Conservation (phyloP, 2,797 vertebrate genomes). For the Tenualosa thibaudeaui region DNA sequence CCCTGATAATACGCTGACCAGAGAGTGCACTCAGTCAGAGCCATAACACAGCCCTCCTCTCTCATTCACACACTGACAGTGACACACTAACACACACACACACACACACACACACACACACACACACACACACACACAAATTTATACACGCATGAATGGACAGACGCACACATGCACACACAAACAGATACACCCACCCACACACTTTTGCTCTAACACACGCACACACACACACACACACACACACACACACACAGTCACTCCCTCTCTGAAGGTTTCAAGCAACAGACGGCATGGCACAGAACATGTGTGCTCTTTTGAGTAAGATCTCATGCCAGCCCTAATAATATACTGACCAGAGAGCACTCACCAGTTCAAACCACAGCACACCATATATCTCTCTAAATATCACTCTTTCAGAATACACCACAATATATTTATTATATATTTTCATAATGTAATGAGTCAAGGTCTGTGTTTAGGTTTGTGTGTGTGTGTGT, state of each 20-base stretch:
- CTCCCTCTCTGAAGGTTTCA: background rate
- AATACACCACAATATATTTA: background rate
- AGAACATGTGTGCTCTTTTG: conserved; percentile 39
- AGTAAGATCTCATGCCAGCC: conserved; percentile 42
- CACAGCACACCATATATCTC: conserved; percentile 49
- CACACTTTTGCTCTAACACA: background rate
- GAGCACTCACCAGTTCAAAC: conserved; percentile 36
- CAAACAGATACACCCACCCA: background rate
- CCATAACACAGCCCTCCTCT: conserved; percentile 48
- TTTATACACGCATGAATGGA: background rate
- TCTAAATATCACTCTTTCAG: conserved; percentile 48
- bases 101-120: background rate
- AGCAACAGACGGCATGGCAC: conserved; percentile 23
- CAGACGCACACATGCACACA: background rate
- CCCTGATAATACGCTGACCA: conserved; percentile 62
- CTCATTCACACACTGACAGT: conserved; percentile 47
- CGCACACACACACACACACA: background rate
- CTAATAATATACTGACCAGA: conserved; percentile 63
- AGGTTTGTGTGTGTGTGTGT: background rate
- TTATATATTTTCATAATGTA: background rate
- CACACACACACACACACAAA: background rate
- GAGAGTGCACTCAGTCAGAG: conserved; percentile 40
- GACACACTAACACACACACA: background rate
- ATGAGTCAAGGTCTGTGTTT: background rate
- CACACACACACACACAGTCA: background rate